phyloP scores from a whole-genome alignment of 2,888 invertebrate species.

The Lasioglossum lativentre region DNA sequence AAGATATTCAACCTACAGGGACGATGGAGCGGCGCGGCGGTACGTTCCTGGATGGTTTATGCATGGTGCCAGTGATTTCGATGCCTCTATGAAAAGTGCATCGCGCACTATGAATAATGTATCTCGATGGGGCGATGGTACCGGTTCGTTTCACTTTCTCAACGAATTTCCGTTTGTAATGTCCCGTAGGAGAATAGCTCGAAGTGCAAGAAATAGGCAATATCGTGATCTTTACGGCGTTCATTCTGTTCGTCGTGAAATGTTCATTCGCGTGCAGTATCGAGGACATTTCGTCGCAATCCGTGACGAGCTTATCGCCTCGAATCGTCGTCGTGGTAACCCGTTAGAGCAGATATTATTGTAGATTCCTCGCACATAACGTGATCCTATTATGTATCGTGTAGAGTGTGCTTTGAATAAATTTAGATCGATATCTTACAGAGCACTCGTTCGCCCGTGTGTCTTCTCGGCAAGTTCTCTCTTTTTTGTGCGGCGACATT shows the following conservation, averaged over 20 bases:
- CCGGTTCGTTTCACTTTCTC: slow-evolving; percentile 14
- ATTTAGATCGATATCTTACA: slow-evolving; percentile 53
- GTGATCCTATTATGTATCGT: slow-evolving; percentile 20
- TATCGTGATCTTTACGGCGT: background rate
- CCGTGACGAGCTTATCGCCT: background rate
- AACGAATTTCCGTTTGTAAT: background rate
- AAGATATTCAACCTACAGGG: slow-evolving; percentile 9
- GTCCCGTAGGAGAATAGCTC: background rate
- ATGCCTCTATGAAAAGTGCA: slow-evolving; percentile 14
- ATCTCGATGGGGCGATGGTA: background rate
- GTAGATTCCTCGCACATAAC: slow-evolving; percentile 33
- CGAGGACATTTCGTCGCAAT: background rate
- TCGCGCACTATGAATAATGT: slow-evolving; percentile 15
- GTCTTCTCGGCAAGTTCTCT: background rate
- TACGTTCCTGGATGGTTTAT: background rate
- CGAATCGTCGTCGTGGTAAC: slow-evolving; percentile 8
- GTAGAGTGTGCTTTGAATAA: slow-evolving; percentile 46
- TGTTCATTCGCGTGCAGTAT: background rate
- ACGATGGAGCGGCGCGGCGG: slow-evolving; percentile 4
- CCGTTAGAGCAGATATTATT: slow-evolving; percentile 17
- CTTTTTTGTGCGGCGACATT: slow-evolving; percentile 37
- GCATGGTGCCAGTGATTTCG: slow-evolving; percentile 22
- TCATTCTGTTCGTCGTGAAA: background rate
- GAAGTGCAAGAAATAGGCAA: background rate
- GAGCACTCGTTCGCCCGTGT: background rate